Percentiles rank a stretch among this genome's conserved stretches.
phyloP scores from a whole-genome alignment of 2,888 invertebrate species.

The Brachynemurus nebulosus region DNA sequence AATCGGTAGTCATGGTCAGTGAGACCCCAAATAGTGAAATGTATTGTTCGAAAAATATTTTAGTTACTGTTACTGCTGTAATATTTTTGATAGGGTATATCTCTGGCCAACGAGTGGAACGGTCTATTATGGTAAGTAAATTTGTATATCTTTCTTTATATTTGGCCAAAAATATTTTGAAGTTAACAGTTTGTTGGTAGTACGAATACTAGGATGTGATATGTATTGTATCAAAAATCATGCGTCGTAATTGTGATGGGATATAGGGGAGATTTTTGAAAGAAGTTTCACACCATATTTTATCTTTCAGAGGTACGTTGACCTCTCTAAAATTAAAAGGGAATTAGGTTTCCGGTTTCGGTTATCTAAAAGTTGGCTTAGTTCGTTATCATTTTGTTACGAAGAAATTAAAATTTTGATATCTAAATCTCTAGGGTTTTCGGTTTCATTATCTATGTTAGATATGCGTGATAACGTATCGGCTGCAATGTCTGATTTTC shows the following conservation, averaged over 20 bases:
- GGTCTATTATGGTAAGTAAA: too few species aligned
- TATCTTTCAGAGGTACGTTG: not conserved
- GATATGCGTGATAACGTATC: conserved; percentile 4
- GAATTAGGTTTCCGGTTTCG: not conserved
- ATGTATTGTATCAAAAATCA: conserved; percentile 16
- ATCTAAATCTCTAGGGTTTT: not conserved
- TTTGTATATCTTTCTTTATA: conserved; percentile 14
- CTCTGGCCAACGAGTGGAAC: too few species aligned
- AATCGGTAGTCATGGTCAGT: too few species aligned
- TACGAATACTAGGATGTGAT: conserved; percentile 16
- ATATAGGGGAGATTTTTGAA: conserved; percentile 16
- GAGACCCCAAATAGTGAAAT: too few species aligned
- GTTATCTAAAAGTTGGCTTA: not conserved
- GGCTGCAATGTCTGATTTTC: conserved; percentile 1
- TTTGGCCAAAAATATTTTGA: conserved; percentile 19
- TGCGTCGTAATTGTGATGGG: conserved; percentile 14
- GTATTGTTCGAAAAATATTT: too few species aligned
- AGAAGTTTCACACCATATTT: conserved; percentile 11
- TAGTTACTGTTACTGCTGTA: too few species aligned
- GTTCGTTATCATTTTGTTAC: not conserved
- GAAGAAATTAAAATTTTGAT: not conserved
- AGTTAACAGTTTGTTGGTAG: conserved; percentile 11
- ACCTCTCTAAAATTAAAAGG: not conserved
- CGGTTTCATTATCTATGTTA: not conserved
- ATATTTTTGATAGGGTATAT: too few species aligned